Evolutionary conservation across 2,888 invertebrate species (phyloP), one percentile per base, ranked within the genome.

Genomic region (Keiferia lycopersicella): DNA sequence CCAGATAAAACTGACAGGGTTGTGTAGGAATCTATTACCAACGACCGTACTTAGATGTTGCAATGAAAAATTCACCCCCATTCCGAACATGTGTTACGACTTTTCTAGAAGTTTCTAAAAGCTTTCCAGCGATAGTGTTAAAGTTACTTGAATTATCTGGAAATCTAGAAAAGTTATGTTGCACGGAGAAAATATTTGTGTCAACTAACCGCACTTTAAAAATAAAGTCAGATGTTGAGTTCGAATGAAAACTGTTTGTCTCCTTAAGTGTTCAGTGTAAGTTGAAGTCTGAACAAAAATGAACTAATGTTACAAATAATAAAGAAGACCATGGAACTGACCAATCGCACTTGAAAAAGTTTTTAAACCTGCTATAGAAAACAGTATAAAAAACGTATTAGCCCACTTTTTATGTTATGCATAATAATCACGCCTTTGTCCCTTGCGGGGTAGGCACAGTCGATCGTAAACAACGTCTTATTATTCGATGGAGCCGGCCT

Each of bases 11-110:
- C 12, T 22, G 14, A 20, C 20, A 22, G 4, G 14, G 14, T 22
- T 26, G 51, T 53, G 14, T 26, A 53, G 51, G 26, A 53, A 53
- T 22, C 51, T 2, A 20, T 22, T 14, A 22, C 6, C 51, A 4
- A 14, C 51, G 14, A 53, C 22, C 51, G 20, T 39, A 53, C 51
- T 53, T 14, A 53, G 30, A 51, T 62, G 18, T 58, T 18, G 45
- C 57, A 58, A 63, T 63, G 63, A 63, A 63, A 63, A 63, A 63
- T 63, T 63, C 63, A 63, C 57, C 34, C 6, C 63, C 14, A 45
- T 63, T 48, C 38, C 18, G 38, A 63, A 58, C 63, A 63, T 50
- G 58, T 63, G 63, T 63, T 58, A 48, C 63, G 41, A 53, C 30
- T 45, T 56, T 56, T 62, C 62, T 20, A 16, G 34, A 63, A 63